A percentile compares a stretch with the other conserved stretches of the same genome.
phyloP scores from a whole-genome alignment of 2,888 invertebrate species.

The Dascillus cervinus region DNA sequence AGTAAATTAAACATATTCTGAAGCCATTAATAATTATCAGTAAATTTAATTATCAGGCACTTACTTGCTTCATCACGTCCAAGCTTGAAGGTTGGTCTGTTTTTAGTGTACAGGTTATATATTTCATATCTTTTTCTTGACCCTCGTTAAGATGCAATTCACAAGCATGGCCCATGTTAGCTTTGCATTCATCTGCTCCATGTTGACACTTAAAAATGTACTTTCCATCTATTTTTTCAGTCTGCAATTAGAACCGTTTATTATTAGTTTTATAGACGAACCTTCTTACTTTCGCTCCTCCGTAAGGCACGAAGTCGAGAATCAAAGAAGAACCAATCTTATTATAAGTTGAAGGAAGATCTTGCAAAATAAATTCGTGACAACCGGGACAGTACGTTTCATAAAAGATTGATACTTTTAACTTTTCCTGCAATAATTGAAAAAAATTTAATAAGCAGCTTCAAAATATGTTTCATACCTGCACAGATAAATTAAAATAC shows the following conservation, averaged over 20 bases:
- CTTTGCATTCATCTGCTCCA: slow-evolving; percentile 44
- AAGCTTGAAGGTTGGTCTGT: slow-evolving; percentile 18
- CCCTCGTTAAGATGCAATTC: slow-evolving; percentile 36
- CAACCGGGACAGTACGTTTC: slow-evolving; percentile 48
- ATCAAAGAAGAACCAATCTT: slow-evolving; percentile 7
- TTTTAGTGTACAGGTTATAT: slow-evolving; percentile 42
- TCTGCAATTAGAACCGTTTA: too few relatives aligned
- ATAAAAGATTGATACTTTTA: slow-evolving; percentile 43
- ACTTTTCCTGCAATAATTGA: too few relatives aligned
- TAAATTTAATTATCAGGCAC: too few relatives aligned
- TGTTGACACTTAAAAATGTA: slow-evolving; percentile 46
- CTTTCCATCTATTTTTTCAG: slow-evolving; percentile 19
- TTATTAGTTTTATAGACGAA: too few relatives aligned
- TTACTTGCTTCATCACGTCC: slow-evolving; percentile 19
- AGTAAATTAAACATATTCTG: too few relatives aligned
- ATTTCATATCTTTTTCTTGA: slow-evolving; percentile 22
- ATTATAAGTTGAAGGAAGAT: slow-evolving; percentile 38
- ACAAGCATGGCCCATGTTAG: slow-evolving; percentile 47
- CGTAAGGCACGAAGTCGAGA: slow-evolving; percentile 19
- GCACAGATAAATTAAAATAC: too few relatives aligned
- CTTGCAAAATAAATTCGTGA: slow-evolving; percentile 37
- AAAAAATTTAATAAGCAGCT: too few relatives aligned
- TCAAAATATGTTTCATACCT: too few relatives aligned
- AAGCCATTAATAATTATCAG: too few relatives aligned
- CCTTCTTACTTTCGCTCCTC: slow-evolving; percentile 18